Evolutionary conservation across 2,113 vertebrate genomes (phyloP).

Genomic region (Calyptommatus sinebrachiatus): DNA sequence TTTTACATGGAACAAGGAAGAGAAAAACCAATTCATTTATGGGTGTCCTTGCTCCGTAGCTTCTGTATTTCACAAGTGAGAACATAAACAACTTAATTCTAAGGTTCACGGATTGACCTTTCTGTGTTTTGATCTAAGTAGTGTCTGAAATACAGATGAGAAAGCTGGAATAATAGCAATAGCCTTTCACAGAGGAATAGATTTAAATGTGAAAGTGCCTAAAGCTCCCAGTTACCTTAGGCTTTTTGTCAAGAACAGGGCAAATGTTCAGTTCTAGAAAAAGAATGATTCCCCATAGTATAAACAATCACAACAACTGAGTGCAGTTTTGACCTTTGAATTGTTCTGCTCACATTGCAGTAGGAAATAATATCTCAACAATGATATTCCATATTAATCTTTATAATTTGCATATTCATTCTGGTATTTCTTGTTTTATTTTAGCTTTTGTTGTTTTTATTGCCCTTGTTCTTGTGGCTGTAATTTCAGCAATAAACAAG

Average conservation of each 20-base stretch:
- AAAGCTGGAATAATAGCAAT: slow-evolving; percentile 53
- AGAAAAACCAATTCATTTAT: slow-evolving; percentile 35
- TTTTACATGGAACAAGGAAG: slow-evolving; percentile 48
- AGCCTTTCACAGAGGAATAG: slow-evolving; percentile 51
- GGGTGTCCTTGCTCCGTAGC: slow-evolving; percentile 62
- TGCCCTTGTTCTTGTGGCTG: too few species aligned
- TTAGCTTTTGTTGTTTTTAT: too few species aligned
- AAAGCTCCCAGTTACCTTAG: slow-evolving; percentile 51
- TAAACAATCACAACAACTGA: slow-evolving; percentile 28
- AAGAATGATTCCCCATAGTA: slow-evolving; percentile 45
- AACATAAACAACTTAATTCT: slow-evolving; percentile 67
- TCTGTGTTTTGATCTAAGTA: slow-evolving; percentile 65
- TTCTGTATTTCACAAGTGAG: slow-evolving; percentile 48
- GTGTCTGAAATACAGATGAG: slow-evolving; percentile 65
- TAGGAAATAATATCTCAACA: slow-evolving; percentile 22
- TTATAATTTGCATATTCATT: too few species aligned
- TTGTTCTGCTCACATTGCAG: slow-evolving; percentile 47
- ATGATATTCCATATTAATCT: too few species aligned
- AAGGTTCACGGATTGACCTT: slow-evolving; percentile 57
- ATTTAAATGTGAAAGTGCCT: slow-evolving; percentile 59
- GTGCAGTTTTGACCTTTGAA: slow-evolving; percentile 33
- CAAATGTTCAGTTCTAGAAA: slow-evolving; percentile 36
- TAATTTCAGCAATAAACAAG: too few species aligned
- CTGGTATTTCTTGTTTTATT: too few species aligned
- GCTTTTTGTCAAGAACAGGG: slow-evolving; percentile 41